Base-by-base conservation (phyloP, 2,888 invertebrate genomes). In the Melolontha melolontha region DNA sequence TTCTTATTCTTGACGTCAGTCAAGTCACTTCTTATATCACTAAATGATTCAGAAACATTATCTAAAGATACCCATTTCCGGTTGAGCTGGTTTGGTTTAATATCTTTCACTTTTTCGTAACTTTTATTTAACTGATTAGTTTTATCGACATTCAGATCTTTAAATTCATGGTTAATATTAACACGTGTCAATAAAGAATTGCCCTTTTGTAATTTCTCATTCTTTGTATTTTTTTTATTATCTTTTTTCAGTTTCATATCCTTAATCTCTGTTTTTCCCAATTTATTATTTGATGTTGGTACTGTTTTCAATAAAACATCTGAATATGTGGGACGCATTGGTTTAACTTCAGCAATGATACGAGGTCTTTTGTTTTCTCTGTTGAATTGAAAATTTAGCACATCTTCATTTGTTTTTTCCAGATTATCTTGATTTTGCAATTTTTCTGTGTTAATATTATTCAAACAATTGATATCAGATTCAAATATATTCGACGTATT, bases 301-400 rank as follows among this genome's bases (percentile, higher is more conserved):
- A 84, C 85, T 6, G 86, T 85, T 82, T 94, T 94, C 34, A 92
- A 90, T 47, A 94, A 80, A 6, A 94, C 93, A 84, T 93, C 94
- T 0, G 94, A 94, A 80, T 94, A 94, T 11, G 92, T 91, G 57
- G 94, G 93, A 64, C 94, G 87, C 93, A 94, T 94, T 0, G 94
- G 94, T 77, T 92, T 92, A 0, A 94, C 94, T 84, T 94, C 94
- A 41, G 93, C 94, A 0, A 94, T 90, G 80, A 92, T 93, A 59
- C 93, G 87, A 66, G 86, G 85, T 72, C 91, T 91, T 75, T 89
- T 89, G 68, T 82, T 85, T 72, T 85, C 86, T 27, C 81, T 74
- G 55, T 75, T 80, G 68, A 86, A 87, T 67, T 87, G 86, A 74
- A 87, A 87, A 57, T 72, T 76, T 66, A 52, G 42, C 16, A 77